Evolutionary conservation across 2,797 vertebrate species (phyloP), one percentile per base, ranked within the genome.

Genomic region (Sebastes glaucus): DNA sequence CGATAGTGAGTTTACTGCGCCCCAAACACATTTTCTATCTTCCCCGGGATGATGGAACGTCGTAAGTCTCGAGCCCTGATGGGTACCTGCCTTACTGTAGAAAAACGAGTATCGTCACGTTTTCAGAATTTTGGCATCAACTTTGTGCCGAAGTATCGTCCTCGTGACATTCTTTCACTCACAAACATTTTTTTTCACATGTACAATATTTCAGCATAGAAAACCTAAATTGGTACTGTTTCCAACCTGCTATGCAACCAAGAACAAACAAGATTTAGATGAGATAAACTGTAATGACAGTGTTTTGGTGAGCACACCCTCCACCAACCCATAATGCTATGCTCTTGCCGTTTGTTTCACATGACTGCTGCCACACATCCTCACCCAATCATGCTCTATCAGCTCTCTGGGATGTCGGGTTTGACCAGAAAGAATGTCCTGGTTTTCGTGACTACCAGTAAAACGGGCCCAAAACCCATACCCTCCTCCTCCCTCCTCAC

Each of bases 341-440:
- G 60, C 64, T 90, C 61, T 57, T 74, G 62, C 46, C 64, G 63
- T 87, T 88, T 81, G 75, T 83, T 91, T 88, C 85, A 84, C 86
- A 88, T 75, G 74, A 55, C 77, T 88, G 77, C 80, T 88, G 78
- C 80, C 85, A 87, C 87, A 91, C 83, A 86, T 86, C 79, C 88
- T 89, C 59, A 74, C 82, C 77, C 83, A 80, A 91, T 89, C 84
- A 91, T 92, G 82, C 84, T 79, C 83, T 74, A 89, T 90, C 90
- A 92, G 81, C 87, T 88, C 78, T 87, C 78, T 78, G 88, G 85
- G 90, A 91, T 93, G 91, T 90, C 83, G 86, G 86, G 56, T 91
- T 83, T 87, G 85, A 94, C 93, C 93, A 92, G 81, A 91, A 94
- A 87, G 84, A 94, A 94, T 93, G 90, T 90, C 83, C 87, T 90